A percentile compares a stretch with the other conserved stretches of the same genome.
Evolutionary conservation across 2,888 invertebrate species (phyloP).

Genomic region (Lymantria monacha): DNA sequence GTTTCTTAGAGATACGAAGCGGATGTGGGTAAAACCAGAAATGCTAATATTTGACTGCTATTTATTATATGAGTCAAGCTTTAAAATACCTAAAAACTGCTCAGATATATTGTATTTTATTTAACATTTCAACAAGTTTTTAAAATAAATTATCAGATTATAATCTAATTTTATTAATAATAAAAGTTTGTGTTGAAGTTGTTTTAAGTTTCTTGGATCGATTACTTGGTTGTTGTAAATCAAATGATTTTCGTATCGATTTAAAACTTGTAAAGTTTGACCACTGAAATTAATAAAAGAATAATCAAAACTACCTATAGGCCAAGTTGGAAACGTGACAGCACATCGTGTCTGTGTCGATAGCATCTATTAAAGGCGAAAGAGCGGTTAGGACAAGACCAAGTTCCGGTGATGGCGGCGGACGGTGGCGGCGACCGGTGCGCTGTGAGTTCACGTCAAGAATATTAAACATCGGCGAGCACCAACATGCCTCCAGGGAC

Average conservation of each 20-base stretch:
- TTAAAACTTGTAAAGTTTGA: background rate
- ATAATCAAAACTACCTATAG: background rate
- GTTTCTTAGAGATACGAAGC: conserved; percentile 15
- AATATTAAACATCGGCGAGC: conserved; percentile 50
- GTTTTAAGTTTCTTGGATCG: background rate
- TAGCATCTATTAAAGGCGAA: conserved; percentile 59
- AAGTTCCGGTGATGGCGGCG: conserved; percentile 61
- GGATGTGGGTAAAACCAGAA: conserved; percentile 30
- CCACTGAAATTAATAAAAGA: background rate
- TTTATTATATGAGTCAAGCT: background rate
- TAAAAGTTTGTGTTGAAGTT: background rate
- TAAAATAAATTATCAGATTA: background rate
- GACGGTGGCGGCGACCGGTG: conserved; percentile 40
- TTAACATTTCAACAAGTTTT: background rate
- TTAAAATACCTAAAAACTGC: background rate
- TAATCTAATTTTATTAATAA: background rate
- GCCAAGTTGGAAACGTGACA: conserved; percentile 23
- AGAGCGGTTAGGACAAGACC: conserved; percentile 49
- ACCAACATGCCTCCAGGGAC: conserved; percentile 36
- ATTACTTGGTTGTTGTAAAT: background rate
- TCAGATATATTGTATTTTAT: background rate
- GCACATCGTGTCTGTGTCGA: conserved; percentile 45
- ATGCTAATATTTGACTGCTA: conserved; percentile 19
- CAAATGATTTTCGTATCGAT: background rate
- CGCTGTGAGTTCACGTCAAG: conserved; percentile 39